Evolutionary conservation across 2,797 vertebrate genomes (phyloP), one percentile per base, ranked within the genome.

Genomic region (Labroides dimidiatus): DNA sequence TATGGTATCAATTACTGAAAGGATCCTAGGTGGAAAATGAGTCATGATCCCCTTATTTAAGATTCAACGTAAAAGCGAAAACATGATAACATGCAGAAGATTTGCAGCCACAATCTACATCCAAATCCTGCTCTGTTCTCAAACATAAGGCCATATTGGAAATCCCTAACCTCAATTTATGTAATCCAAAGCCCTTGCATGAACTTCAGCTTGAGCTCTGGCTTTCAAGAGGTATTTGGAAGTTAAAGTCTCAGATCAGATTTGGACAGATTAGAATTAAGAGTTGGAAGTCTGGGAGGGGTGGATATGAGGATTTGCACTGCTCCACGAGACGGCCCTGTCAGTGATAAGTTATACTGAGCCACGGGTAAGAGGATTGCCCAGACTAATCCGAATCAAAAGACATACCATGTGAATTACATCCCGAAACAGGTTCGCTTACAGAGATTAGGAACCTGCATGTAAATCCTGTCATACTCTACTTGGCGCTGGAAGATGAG

Each of bases 321-420:
- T 81, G 92, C 92, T 94, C 89, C 91, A 90, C 81, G 87, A 93
- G 93, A 93, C 90, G 81, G 93, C 85, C 91, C 84, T 92, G 91
- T 92, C 93, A 91, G 89, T 84, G 94, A 94, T 95, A 95, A 95
- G 87, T 95, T 93, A 94, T 91, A 94, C 92, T 94, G 91, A 92
- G 90, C 93, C 89, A 83, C 39, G 85, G 58, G 39, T 95, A 93
- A 95, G 94, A 95, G 94, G 94, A 95, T 96, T 94, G 87, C 86
- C 87, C 78, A 73, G 87, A 93, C 95, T 95, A 95, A 95, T 95
- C 92, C 94, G 89, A 95, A 95, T 93, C 94, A 93, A 93, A 94
- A 95, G 94, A 95, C 95, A 94, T 91, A 94, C 94, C 93, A 95
- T 95, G 93, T 95, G 95, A 96, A 96, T 96, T 95, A 95, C 94